Conservation (phyloP, 2,888 invertebrate species). For the Eupithecia pulchellata region DNA sequence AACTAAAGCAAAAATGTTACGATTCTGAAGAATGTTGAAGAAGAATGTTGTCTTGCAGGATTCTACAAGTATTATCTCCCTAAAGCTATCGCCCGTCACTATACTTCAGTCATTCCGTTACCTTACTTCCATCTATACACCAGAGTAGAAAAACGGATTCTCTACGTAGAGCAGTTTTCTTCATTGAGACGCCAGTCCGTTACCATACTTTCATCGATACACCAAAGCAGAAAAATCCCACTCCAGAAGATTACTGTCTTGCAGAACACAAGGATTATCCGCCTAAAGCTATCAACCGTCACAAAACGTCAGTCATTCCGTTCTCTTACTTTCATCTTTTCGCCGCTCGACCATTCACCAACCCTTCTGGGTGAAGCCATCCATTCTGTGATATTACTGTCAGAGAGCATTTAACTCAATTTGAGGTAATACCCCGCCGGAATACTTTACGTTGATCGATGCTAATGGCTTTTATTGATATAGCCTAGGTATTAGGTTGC, state of each 20-base stretch:
- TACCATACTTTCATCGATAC: too few species aligned
- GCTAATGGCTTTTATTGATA: constrained; percentile 83
- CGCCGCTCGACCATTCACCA: constrained; percentile 4
- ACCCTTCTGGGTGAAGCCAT: not conserved
- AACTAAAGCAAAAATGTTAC: too few species aligned
- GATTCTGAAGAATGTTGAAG: too few species aligned
- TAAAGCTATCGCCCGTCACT: not conserved
- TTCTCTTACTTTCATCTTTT: not conserved
- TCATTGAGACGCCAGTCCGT: too few species aligned
- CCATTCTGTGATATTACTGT: constrained; percentile 1
- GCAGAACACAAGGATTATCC: not conserved
- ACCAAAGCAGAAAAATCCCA: too few species aligned
- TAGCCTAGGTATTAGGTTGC: constrained; percentile 71
- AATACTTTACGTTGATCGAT: constrained; percentile 77
- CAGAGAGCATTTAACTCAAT: constrained; percentile 9
- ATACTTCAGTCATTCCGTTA: not conserved
- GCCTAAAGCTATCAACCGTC: not conserved
- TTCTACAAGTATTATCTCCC: not conserved
- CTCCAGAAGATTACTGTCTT: not conserved
- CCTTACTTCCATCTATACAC: not conserved
- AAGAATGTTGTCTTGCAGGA: not conserved
- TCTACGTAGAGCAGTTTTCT: too few species aligned
- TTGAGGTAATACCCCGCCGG: constrained; percentile 53
- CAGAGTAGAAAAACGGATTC: too few species aligned
- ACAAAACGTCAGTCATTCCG: not conserved